Conservation (phyloP, 2,113 vertebrate species). For the Perca schrenkii region DNA sequence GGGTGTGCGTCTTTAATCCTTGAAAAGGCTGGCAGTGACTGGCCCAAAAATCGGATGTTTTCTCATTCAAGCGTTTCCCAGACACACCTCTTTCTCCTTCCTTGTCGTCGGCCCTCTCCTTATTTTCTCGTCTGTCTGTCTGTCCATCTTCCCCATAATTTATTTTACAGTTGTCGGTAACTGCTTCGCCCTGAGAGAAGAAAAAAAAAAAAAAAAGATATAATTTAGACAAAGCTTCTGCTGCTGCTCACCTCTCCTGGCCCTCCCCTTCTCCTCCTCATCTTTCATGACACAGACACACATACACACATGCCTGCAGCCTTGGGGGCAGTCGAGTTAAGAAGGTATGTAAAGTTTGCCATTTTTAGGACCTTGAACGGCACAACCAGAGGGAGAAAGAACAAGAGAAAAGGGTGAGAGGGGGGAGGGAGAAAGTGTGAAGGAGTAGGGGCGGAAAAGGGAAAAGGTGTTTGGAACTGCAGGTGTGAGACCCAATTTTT, state of each 20-base stretch:
- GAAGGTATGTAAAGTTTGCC: constrained; percentile 68
- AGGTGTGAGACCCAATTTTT: constrained; percentile 45
- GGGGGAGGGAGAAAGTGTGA: constrained; percentile 1
- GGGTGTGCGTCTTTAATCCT: constrained; percentile 67
- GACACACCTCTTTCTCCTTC: constrained; percentile 71
- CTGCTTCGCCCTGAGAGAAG: constrained; percentile 19
- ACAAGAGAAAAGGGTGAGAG: background rate
- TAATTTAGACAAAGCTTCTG: constrained; percentile 50
- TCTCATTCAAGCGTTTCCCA: constrained; percentile 74
- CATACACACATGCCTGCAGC: constrained; percentile 48
- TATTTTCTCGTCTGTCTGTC: background rate
- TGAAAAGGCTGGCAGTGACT: constrained; percentile 68
- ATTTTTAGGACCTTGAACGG: constrained; percentile 57
- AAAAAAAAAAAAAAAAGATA: background rate
- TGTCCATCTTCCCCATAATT: constrained; percentile 37
- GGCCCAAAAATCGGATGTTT: constrained; percentile 81
- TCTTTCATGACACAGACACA: constrained; percentile 32
- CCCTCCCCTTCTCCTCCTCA: constrained; percentile 36
- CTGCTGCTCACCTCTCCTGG: constrained; percentile 27
- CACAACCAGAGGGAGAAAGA: constrained; percentile 27
- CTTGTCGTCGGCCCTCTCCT: background rate
- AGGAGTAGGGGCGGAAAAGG: constrained; percentile 14
- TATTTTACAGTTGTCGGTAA: constrained; percentile 48
- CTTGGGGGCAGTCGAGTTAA: constrained; percentile 67
- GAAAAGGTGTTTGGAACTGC: constrained; percentile 37